Evolutionary conservation across 1,140 invertebrate genomes (phyloP), one percentile per base, ranked within the genome.

Genomic region (Drosophila pallidifrons): DNA sequence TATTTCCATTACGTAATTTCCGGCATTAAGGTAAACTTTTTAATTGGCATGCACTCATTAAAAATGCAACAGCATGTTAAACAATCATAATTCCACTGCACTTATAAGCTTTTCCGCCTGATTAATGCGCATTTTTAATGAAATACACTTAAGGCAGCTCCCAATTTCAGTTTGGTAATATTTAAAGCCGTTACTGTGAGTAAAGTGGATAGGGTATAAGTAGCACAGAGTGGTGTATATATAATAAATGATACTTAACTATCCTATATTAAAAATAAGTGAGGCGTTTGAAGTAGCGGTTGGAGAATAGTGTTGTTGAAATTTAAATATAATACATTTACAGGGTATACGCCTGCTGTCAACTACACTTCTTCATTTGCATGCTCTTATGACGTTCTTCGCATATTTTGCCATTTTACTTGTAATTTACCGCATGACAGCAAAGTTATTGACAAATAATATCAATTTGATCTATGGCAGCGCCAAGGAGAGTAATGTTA

Each of bases 361-460:
- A 5, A 41, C 1, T 25, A 25, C 20, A 25, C 11, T 28, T 59
- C 20, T 43, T 41, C n/a, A 38, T 60, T 20, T 43, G 15, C 28
- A 43, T 60, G 49, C 13, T 55, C n/a, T 45, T 69, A 41, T 11
- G n/a, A 55, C 32, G 28, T 45, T 49, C 13, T 51, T 43, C n/a
- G 41, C 13, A 69, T 57, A 75, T 69, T 69, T 63, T 63, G 66
- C 69, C 51, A 64, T 70, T 69, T 41, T 41, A 46, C 35, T 28
- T 69, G 57, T 20, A 38, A 61, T 69, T 69, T 51, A 51, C 51
- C 51, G 43, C 65, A 49, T 63, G 72, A 70, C 58, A 70, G 43
- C 28, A 52, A 85, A 65, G 59, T 75, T 77, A 86, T 86, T 86
- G 82, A 75, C 82, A 86, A 78, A 85, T 83, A 85, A 77, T 86